A percentile compares a stretch with the other conserved stretches of the same genome.
Conservation (phyloP, 1,140 invertebrate species). For the Eupeodes corollae region DNA sequence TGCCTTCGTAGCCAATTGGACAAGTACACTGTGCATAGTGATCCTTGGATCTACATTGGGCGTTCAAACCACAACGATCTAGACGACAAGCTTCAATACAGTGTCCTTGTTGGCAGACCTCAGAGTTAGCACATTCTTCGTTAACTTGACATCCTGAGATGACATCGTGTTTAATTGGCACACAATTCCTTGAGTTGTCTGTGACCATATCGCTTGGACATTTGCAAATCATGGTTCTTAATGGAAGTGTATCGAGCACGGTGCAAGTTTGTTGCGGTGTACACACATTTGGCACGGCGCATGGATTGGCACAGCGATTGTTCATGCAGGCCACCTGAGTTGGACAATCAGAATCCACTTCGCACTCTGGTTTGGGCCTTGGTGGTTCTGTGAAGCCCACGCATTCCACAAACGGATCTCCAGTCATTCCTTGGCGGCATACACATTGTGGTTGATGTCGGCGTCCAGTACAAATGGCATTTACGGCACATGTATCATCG, state of each 20-base stretch:
- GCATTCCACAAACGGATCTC: constrained; percentile 71
- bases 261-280: constrained; percentile 61
- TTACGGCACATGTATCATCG: constrained; percentile 60
- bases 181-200: constrained; percentile 50
- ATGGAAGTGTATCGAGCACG: constrained; percentile 63
- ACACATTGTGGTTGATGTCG: constrained; percentile 67
- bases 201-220: constrained; percentile 63
- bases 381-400: constrained; percentile 33
- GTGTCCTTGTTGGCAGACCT: constrained; percentile 61
- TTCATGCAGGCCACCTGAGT: constrained; percentile 64
- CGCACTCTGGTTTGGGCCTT: constrained; percentile 50
- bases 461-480: constrained; percentile 59
- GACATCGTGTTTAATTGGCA: constrained; percentile 38
- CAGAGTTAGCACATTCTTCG: constrained; percentile 56
- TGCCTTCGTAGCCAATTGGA: constrained; percentile 65
- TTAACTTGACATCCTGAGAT: constrained; percentile 46
- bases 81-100: constrained; percentile 68
- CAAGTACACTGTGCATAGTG: constrained; percentile 71
- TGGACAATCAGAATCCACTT: constrained; percentile 61
- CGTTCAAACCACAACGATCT: constrained; percentile 71
- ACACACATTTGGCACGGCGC: constrained; percentile 55
- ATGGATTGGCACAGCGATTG: constrained; percentile 62
- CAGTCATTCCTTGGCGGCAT: constrained; percentile 60
- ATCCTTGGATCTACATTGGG: constrained; percentile 62
- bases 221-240: constrained; percentile 68